These are phyloP conservation scores for Andinoacara biseriatus DNA, from an alignment of 2,113 vertebrate species.

Conservation along the genomic window DNA sequence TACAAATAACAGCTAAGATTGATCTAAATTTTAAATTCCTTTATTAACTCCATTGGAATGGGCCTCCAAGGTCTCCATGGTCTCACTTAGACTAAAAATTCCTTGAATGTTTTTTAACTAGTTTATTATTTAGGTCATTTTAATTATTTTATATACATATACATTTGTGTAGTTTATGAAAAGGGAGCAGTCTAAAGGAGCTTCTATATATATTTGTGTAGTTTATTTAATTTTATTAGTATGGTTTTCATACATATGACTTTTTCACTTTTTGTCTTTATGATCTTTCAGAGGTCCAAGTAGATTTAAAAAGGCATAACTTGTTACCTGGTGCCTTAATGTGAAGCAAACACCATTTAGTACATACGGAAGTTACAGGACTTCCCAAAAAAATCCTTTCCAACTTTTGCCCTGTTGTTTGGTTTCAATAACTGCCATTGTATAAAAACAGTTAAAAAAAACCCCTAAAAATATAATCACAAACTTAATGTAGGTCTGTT, in stretches of 20 bases:
- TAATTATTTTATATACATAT: not conserved
- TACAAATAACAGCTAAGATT: too few relatives aligned
- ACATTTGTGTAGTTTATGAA: not conserved
- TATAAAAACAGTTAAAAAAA: too few relatives aligned
- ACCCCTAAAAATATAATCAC: not conserved
- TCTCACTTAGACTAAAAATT: not conserved
- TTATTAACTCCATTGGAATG: too few relatives aligned
- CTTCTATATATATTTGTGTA: not conserved
- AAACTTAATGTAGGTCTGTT: not conserved
- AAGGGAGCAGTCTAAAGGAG: too few relatives aligned
- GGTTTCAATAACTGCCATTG: too few relatives aligned
- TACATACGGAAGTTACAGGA: too few relatives aligned
- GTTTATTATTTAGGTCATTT: not conserved
- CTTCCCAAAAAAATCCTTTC: too few relatives aligned
- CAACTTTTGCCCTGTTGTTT: too few relatives aligned
- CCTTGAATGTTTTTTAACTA: not conserved
- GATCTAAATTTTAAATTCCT: too few relatives aligned
- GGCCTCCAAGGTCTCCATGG: not conserved
- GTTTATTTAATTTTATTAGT: not conserved
- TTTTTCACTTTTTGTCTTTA: not conserved
- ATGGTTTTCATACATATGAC: not conserved
- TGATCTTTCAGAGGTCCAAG: not conserved
- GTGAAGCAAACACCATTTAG: too few relatives aligned
- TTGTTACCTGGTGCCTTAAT: too few relatives aligned
- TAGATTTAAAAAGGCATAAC: too few relatives aligned